Percentiles rank a stretch among this genome's conserved stretches.
Evolutionary conservation across 2,888 invertebrate genomes (phyloP).

Genomic region (Platycheirus rosarum): DNA sequence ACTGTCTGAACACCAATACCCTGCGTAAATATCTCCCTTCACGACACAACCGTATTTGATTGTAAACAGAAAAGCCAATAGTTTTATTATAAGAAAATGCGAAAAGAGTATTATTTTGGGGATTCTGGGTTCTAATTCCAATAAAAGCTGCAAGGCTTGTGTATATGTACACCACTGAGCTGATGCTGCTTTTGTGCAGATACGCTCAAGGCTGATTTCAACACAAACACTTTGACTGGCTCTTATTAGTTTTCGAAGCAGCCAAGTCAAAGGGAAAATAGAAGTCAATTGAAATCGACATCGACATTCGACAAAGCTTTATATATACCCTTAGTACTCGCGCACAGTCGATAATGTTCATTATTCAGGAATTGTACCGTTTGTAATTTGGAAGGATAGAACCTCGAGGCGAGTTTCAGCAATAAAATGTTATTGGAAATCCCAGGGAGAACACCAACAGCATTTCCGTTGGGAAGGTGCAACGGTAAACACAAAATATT

Average conservation of each 20-base stretch:
- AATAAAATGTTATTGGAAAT: conserved; percentile 74
- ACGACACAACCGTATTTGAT: conserved; percentile 25
- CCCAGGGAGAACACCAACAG: conserved; percentile 60
- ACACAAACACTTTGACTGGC: conserved; percentile 63
- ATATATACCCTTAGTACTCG: neutral
- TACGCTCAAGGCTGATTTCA: conserved; percentile 58
- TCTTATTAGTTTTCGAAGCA: conserved; percentile 72
- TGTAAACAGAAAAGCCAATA: conserved; percentile 37
- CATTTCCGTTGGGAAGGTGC: neutral
- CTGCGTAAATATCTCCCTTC: no score
- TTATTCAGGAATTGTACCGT: conserved; percentile 70
- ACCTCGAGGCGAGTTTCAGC: conserved; percentile 68
- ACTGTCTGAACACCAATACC: no score
- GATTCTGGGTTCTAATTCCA: no score
- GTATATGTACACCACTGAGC: no score
- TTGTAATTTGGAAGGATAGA: conserved; percentile 72
- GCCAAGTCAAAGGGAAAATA: conserved; percentile 71
- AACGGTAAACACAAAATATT: conserved; percentile 60
- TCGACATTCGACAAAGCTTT: conserved; percentile 57
- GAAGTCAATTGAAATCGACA: conserved; percentile 73
- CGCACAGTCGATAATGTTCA: conserved; percentile 70
- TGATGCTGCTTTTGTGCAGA: conserved; percentile 16
- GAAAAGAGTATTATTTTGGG: conserved; percentile 52
- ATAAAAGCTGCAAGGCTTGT: neutral
- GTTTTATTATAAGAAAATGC: conserved; percentile 66